phyloP scores from a whole-genome alignment of 2,888 invertebrate genomes.

The Caenorhabditis wallacei region DNA sequence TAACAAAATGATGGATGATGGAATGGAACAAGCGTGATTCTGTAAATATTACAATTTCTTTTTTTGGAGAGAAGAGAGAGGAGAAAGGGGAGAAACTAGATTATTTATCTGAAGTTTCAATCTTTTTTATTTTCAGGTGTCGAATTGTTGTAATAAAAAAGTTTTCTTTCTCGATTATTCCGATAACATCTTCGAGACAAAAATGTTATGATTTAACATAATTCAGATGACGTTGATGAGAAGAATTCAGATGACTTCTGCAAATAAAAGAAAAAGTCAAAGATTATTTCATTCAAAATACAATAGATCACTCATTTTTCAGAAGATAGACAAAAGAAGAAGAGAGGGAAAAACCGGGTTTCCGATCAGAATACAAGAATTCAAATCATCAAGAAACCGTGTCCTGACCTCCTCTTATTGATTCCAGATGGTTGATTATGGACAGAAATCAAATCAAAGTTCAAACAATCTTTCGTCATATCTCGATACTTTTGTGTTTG shows the following conservation, averaged over 20 bases:
- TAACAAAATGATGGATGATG: constrained; percentile 29
- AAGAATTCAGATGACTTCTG: constrained; percentile 9
- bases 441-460: constrained; percentile 20
- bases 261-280: constrained; percentile 16
- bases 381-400: constrained; percentile 53
- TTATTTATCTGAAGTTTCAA: constrained; percentile 9
- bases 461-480: constrained; percentile 31
- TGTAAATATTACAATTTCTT: neutral
- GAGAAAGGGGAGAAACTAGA: neutral
- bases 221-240: neutral
- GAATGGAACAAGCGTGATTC: constrained; percentile 27
- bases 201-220: constrained; percentile 19
- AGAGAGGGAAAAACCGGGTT: constrained; percentile 13
- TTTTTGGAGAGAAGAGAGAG: no score
- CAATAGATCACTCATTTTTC: constrained; percentile 20
- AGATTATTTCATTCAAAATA: constrained; percentile 22
- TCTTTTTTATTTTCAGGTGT: constrained; percentile 17
- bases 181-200: constrained; percentile 25
- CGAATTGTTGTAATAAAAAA: neutral
- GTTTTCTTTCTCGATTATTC: neutral
- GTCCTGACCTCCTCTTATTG: constrained; percentile 20
- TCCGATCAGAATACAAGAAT: constrained; percentile 56
- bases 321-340: neutral
- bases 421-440: constrained; percentile 19
- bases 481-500: constrained; percentile 7